Conservation (phyloP, 2,113 vertebrate species). For the Microcebus ravelobensis region DNA sequence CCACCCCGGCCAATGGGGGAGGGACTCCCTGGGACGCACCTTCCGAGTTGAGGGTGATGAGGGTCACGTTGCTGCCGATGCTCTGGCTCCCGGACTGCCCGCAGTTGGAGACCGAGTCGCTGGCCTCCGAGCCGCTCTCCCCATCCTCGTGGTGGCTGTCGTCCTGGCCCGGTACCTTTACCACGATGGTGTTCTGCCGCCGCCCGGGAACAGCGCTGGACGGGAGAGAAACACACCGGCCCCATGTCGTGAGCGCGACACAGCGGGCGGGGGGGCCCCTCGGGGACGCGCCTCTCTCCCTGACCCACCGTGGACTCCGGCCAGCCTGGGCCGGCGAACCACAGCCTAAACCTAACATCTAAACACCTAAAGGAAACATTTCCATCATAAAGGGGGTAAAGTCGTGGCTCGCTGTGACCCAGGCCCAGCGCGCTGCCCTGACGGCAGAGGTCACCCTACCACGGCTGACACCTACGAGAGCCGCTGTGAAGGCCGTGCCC, state of each 20-base stretch:
- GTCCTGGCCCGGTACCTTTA: slow-evolving; percentile 95
- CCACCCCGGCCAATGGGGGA: not conserved
- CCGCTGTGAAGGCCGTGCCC: not conserved
- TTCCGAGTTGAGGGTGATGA: slow-evolving; percentile 98
- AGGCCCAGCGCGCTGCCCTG: not conserved
- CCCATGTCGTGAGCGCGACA: not conserved
- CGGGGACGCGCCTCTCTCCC: not conserved
- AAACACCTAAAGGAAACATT: not conserved
- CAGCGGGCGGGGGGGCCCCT: not conserved
- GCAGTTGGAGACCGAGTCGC: slow-evolving; percentile 94
- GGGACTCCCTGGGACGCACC: slow-evolving; percentile 83
- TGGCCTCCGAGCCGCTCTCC: slow-evolving; percentile 97
- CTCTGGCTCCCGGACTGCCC: slow-evolving; percentile 89
- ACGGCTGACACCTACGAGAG: not conserved
- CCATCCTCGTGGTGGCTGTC: slow-evolving; percentile 96
- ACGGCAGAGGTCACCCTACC: not conserved
- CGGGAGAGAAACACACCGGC: slow-evolving; percentile 40
- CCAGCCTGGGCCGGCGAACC: not conserved
- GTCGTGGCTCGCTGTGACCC: not conserved
- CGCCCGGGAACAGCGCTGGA: slow-evolving; percentile 90
- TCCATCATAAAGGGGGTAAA: not conserved
- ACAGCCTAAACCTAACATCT: too few species aligned
- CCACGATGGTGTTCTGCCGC: slow-evolving; percentile 97
- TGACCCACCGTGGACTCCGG: not conserved
- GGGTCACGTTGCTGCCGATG: slow-evolving; percentile 95